These are phyloP conservation scores for Tursiops truncatus DNA, from an alignment of 2,113 vertebrate genomes.

Conservation along the genomic window DNA sequence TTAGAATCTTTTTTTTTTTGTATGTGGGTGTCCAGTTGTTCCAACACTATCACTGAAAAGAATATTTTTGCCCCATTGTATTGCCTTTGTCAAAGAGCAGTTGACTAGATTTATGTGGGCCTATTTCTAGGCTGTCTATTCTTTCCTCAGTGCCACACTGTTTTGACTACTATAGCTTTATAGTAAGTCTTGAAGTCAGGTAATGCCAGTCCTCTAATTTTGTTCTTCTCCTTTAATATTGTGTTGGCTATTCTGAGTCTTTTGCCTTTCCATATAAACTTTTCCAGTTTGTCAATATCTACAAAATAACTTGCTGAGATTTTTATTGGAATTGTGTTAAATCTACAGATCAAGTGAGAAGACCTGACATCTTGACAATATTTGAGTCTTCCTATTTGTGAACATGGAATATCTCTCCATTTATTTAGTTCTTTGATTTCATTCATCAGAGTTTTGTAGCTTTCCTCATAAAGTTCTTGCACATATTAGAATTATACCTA, in stretches of 20 bases:
- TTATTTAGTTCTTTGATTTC: constrained; percentile 5
- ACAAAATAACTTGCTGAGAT: not conserved
- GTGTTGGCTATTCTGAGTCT: not conserved
- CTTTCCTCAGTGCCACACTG: not conserved
- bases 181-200: not conserved
- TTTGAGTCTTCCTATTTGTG: not conserved
- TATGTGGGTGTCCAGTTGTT: not conserved
- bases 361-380: not conserved
- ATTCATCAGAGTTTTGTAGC: not conserved
- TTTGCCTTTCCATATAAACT: not conserved
- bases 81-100: not conserved
- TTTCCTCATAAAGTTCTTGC: not conserved
- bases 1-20: not conserved
- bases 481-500: not conserved
- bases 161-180: not conserved
- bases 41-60: not conserved
- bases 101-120: not conserved
- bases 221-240: not conserved
- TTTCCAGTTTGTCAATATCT: not conserved
- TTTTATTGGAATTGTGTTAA: not conserved
- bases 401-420: not conserved
- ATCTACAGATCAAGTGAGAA: not conserved
- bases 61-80: not conserved
- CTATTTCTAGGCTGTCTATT: not conserved
- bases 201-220: not conserved